Evolutionary conservation across 2,888 invertebrate species (phyloP).

Genomic region (Tillus elongatus): DNA sequence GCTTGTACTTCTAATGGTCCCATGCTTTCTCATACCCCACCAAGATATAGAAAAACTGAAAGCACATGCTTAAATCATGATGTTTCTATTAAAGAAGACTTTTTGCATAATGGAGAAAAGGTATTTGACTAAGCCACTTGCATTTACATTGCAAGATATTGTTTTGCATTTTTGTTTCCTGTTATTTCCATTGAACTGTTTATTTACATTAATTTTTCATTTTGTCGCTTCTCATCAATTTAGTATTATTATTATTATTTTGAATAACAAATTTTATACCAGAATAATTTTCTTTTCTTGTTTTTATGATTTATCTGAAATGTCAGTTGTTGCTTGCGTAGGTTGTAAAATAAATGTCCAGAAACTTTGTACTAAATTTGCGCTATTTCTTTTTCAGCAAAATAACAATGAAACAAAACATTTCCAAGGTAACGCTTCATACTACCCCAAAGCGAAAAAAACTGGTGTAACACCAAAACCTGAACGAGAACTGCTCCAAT

Average conservation of each 20-base stretch:
- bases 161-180: too few species aligned
- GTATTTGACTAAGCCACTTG: too few species aligned
- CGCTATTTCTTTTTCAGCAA: slow-evolving; percentile 23
- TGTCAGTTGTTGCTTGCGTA: too few species aligned
- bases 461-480: slow-evolving; percentile 23
- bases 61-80: slow-evolving; percentile 28
- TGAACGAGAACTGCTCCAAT: slow-evolving; percentile 37
- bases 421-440: slow-evolving; percentile 31
- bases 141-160: too few species aligned
- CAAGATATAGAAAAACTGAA: slow-evolving; percentile 35
- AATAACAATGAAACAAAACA: slow-evolving; percentile 27
- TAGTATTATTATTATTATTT: too few species aligned
- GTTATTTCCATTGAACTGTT: too few species aligned
- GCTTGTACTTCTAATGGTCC: slow-evolving; percentile 40
- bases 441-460: slow-evolving; percentile 36
- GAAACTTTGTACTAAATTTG: slow-evolving; percentile 6
- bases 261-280: too few species aligned
- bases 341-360: too few species aligned
- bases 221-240: too few species aligned
- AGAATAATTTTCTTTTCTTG: too few species aligned
- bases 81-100: slow-evolving; percentile 33
- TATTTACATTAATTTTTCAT: too few species aligned
- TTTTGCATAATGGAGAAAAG: slow-evolving; percentile 37
- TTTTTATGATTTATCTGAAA: too few species aligned
- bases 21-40: slow-evolving; percentile 38